phyloP scores from a whole-genome alignment of 2,888 invertebrate genomes.

The Andrena bucephala region DNA sequence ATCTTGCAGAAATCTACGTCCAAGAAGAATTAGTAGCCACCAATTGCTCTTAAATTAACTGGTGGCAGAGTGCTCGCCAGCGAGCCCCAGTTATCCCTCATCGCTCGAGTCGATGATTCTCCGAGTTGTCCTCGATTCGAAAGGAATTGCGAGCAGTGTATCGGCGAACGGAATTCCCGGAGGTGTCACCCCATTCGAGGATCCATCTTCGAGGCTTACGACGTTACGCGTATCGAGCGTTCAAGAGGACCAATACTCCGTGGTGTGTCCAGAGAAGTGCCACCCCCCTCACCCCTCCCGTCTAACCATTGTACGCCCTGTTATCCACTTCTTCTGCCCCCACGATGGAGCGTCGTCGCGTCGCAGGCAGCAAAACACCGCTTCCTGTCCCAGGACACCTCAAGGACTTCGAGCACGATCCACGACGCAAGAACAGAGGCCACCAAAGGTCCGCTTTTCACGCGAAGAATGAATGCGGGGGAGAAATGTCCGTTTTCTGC shows the following conservation, averaged over 20 bases:
- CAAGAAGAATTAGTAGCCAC: background rate
- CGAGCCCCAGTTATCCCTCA: background rate
- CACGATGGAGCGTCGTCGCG: background rate
- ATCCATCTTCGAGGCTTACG: conserved; percentile 11
- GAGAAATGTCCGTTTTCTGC: conserved; percentile 1
- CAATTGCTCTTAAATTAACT: background rate
- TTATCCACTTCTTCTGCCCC: background rate
- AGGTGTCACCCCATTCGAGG: conserved; percentile 11
- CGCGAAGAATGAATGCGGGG: background rate
- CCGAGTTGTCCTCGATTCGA: conserved; percentile 6
- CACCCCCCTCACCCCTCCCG: too few species aligned
- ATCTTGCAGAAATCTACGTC: too few species aligned
- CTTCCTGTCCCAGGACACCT: conserved; percentile 3
- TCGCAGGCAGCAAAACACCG: conserved; percentile 1
- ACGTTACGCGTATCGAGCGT: conserved; percentile 9
- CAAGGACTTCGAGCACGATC: background rate
- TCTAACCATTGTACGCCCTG: background rate
- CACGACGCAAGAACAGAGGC: background rate
- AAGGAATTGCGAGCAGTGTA: conserved; percentile 1
- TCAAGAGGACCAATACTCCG: background rate
- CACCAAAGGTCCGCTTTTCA: background rate
- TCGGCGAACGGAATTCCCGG: conserved; percentile 38
- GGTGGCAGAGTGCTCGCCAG: background rate
- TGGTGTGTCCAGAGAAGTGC: background rate
- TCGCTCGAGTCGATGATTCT: conserved; percentile 5